phyloP scores from a whole-genome alignment of 2,113 vertebrate genomes.

The Actenoides lindsayi region DNA sequence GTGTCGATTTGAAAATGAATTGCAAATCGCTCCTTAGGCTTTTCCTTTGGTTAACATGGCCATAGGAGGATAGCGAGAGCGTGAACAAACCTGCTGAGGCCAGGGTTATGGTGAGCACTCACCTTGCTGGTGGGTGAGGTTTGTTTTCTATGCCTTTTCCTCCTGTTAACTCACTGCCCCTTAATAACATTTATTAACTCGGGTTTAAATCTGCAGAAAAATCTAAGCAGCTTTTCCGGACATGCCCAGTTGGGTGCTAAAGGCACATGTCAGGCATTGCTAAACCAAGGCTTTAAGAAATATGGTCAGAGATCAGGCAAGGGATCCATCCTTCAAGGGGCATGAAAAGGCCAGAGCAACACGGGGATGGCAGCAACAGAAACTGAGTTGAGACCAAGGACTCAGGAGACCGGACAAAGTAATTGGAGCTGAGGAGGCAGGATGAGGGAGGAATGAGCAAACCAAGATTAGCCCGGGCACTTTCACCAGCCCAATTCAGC shows the following conservation, averaged over 20 bases:
- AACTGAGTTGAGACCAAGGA: not conserved
- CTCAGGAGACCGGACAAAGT: not conserved
- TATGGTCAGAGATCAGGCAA: not conserved
- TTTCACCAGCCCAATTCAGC: too few relatives aligned
- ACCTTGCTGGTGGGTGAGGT: not conserved
- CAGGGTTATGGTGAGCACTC: not conserved
- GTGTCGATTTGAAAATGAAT: not conserved
- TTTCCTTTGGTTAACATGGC: not conserved
- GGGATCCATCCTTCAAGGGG: not conserved
- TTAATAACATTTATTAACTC: conserved; percentile 32
- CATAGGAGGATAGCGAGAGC: not conserved
- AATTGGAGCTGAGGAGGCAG: not conserved
- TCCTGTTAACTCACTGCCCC: not conserved
- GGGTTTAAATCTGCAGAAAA: not conserved
- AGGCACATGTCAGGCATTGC: not conserved
- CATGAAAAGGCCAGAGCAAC: not conserved
- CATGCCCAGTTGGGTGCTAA: not conserved
- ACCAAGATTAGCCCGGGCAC: too few relatives aligned
- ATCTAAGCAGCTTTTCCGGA: not conserved
- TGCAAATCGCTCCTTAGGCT: not conserved
- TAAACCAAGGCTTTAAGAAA: not conserved
- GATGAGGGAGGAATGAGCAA: too few relatives aligned
- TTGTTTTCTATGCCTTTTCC: not conserved
- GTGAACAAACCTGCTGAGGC: not conserved
- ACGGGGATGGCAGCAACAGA: not conserved